Evolutionary conservation across 2,888 invertebrate species (phyloP), one percentile per base, ranked within the genome.

Genomic region (Tetragonula carbonaria): DNA sequence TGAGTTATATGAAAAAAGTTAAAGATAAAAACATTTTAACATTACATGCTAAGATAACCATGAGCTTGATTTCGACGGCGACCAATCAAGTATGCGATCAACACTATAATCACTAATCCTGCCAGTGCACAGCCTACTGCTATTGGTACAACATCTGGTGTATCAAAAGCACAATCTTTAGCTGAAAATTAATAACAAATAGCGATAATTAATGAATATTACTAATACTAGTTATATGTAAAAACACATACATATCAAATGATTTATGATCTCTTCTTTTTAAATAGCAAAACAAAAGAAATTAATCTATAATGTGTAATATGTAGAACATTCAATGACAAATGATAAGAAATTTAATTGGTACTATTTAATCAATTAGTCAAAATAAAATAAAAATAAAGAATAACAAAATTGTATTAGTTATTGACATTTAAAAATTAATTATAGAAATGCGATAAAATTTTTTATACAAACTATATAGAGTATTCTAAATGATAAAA

Each of bases 71-170:
- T 97, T 93, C 98, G 97, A 93, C 97, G 96, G 92, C 99, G 97
- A 82, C 98, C 99, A 93, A 98, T 96, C 87, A 99, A 96, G 95
- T 99, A 99, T 67, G 98, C 98, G 90, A 97, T 96, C 89, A 99
- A 96, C 75, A 99, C 98, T 88, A 99, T 96, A 84, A 99, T 95
- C 87, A 99, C 98, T 81, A 99, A 96, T 74, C 96, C 98, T 86
- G 98, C 98, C 81, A 99, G 96, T 74, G 98, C 98, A 94, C 98
- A 98, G 23, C 99, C 99, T 85, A 99, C 99, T 38, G 98, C 98
- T 93, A 99, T 99, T 45, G 99, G 99, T 80, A 99, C 99, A 86
- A 98, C 96, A 95, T 99, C 99, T 23, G 98, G 96, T 8, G 97
- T 97, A 91, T 97, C 96, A 59, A 95, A 95, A 80, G 96, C 95